A percentile compares a stretch with the other conserved stretches of the same genome.
phyloP scores from a whole-genome alignment of 1,140 invertebrate genomes.

The Lepidotrigona ventralis region DNA sequence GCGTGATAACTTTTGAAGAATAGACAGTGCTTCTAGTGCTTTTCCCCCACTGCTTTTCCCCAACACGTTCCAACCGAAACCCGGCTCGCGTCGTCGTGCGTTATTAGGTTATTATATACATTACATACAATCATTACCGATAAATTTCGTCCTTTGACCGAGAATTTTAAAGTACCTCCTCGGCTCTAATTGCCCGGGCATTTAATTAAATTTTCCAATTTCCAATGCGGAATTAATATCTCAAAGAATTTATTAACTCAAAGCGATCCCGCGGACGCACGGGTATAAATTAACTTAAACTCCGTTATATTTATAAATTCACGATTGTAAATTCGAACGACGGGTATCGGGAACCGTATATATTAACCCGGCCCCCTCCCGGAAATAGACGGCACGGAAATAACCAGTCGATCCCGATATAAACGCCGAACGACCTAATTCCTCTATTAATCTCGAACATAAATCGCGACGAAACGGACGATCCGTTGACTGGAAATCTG shows the following conservation, averaged over 20 bases:
- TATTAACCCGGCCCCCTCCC: background rate
- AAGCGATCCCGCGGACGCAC: background rate
- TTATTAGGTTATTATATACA: too few species aligned
- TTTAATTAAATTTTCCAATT: background rate
- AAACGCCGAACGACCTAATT: conserved; percentile 21
- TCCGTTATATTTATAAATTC: background rate
- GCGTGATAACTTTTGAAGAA: conserved; percentile 7
- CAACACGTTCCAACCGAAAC: too few species aligned
- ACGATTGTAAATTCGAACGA: conserved; percentile 5
- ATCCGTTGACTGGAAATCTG: conserved; percentile 7
- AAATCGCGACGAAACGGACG: conserved; percentile 16
- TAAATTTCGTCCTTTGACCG: background rate
- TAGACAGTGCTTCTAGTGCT: background rate
- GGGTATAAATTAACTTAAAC: background rate
- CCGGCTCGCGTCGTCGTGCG: background rate
- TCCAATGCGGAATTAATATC: background rate
- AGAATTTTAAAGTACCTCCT: background rate
- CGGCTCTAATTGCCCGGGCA: background rate
- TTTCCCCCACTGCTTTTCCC: too few species aligned
- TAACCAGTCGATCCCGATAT: background rate
- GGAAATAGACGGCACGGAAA: background rate
- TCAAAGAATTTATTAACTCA: background rate
- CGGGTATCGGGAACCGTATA: background rate
- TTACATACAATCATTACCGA: background rate
- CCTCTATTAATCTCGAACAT: conserved; percentile 17